These are phyloP conservation scores for Terebella lapidaria DNA, from an alignment of 2,888 invertebrate genomes.

Conservation along the genomic window DNA sequence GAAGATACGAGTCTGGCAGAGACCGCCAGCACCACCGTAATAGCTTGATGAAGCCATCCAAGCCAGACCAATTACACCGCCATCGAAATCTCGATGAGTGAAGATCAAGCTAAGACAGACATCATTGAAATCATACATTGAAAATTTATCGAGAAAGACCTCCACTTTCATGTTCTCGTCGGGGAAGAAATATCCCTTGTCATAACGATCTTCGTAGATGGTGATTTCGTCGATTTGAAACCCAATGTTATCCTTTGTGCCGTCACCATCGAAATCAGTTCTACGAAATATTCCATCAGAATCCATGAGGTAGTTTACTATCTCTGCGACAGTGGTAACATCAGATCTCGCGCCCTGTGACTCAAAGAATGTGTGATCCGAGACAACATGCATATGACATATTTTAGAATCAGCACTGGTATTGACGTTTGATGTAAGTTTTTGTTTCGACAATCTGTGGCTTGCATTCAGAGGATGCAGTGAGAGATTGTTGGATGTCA, in stretches of 20 bases:
- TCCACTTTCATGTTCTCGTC: slow-evolving; percentile 17
- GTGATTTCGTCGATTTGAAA: slow-evolving; percentile 34
- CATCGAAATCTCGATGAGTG: slow-evolving; percentile 32
- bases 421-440: too few relatives aligned
- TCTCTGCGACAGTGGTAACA: slow-evolving; percentile 28
- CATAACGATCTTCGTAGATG: slow-evolving; percentile 21
- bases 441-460: too few relatives aligned
- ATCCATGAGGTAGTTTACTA: slow-evolving; percentile 34
- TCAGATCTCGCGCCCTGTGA: slow-evolving; percentile 27
- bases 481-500: too few relatives aligned
- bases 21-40: slow-evolving; percentile 32
- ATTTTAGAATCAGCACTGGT: too few relatives aligned
- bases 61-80: slow-evolving; percentile 35
- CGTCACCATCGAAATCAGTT: slow-evolving; percentile 44
- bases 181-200: slow-evolving; percentile 22
- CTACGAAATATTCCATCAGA: slow-evolving; percentile 39
- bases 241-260: slow-evolving; percentile 40
- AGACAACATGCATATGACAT: slow-evolving; percentile 35
- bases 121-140: slow-evolving; percentile 28
- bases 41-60: slow-evolving; percentile 33
- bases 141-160: slow-evolving; percentile 32
- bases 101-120: slow-evolving; percentile 36
- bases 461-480: too few relatives aligned
- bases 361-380: slow-evolving; percentile 40
- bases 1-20: slow-evolving; percentile 30